Base-by-base conservation (phyloP, 2,797 vertebrate genomes). In the Holocentrus rufus region DNA sequence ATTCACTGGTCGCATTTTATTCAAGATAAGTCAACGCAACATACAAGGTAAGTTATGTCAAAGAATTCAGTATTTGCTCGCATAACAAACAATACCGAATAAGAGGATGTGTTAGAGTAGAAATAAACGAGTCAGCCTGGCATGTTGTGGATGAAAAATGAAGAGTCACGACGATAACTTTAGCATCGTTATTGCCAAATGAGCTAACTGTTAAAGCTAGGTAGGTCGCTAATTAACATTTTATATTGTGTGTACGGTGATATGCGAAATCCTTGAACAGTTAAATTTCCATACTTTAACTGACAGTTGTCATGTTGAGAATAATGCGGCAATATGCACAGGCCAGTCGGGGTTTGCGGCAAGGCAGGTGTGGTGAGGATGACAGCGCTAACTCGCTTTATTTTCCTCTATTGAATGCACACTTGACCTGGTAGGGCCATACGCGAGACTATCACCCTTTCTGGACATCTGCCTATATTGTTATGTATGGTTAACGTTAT, bases 11-110 rank as follows among this genome's bases (percentile, higher is more conserved):
- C 58, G 92, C 92, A 92, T 90, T 92, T 91, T 85, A 86, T 93
- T 93, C 93, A 94, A 91, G 93, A 92, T 31, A 90, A 90, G 58
- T 83, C 91, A 91, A 87, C 91, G 74, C 60, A 92, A 88, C 82
- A 77, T 88, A 79, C 53, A 94, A 93, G 92, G 92, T 93, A 27
- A 27, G 4, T 27, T 2, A 87, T 0, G 89, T 81, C 2, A 6
- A 4, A 3, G 0, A 8, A 3, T 25, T 0, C 0, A 0, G 15
- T 7, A 0, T 0, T 13, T 0, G 0, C 30, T 14, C 34, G 18
- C 10, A 0, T 2, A 7, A 22, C 0, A 46, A 2, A 2, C 42
- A 20, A 0, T 56, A 0, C 0, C 13, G 34, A 14, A 2, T 2
- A 46, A 2, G 1, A 7, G 0, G 23, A 74, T 69, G 34, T 31